These are phyloP conservation scores for Morinoia aosen DNA, from an alignment of 2,888 invertebrate genomes.

Conservation along the genomic window DNA sequence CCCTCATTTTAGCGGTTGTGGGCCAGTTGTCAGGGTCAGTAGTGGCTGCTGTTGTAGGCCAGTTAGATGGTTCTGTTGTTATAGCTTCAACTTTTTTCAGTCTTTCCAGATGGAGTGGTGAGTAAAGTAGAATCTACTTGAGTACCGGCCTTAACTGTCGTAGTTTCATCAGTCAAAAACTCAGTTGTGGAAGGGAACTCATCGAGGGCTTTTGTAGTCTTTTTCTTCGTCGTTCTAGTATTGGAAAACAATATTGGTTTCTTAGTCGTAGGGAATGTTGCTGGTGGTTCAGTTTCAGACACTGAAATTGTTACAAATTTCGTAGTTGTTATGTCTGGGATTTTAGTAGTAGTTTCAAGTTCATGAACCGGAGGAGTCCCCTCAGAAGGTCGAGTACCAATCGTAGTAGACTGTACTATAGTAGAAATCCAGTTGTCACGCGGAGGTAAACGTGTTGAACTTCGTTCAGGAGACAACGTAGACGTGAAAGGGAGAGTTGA, in stretches of 20 bases:
- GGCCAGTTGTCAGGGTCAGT: not conserved
- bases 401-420: not conserved
- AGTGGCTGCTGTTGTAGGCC: not conserved
- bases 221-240: not conserved
- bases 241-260: not conserved
- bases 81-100: not conserved
- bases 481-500: not conserved
- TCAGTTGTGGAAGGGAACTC: not conserved
- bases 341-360: not conserved
- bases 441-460: not conserved
- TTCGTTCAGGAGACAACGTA: not conserved
- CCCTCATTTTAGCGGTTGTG: not conserved
- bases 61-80: not conserved
- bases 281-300: not conserved
- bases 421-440: not conserved
- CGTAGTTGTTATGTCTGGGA: not conserved
- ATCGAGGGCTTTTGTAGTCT: not conserved
- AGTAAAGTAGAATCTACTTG: constrained; percentile 15
- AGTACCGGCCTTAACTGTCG: not conserved
- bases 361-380: not conserved
- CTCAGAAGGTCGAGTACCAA: not conserved
- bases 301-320: not conserved
- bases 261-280: not conserved
- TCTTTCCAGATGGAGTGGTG: not conserved
- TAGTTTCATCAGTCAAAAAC: not conserved